These are phyloP conservation scores for Daktulosphaira vitifoliae DNA, from an alignment of 1,140 invertebrate species.

Conservation along the genomic window DNA sequence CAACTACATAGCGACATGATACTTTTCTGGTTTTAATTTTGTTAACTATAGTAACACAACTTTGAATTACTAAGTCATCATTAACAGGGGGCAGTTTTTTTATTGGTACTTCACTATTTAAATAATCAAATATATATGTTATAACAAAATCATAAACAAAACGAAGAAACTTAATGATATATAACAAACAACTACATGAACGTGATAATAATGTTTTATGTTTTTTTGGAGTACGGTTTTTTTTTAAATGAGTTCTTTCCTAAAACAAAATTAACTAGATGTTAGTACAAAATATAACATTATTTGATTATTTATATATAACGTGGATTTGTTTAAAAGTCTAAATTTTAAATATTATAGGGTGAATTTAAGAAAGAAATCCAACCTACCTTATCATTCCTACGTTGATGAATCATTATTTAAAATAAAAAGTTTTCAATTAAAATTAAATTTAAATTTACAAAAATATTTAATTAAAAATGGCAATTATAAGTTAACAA, in stretches of 20 bases:
- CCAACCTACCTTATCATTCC: too few relatives aligned
- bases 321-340: too few relatives aligned
- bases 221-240: not conserved
- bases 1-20: slow-evolving; percentile 59
- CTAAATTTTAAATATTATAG: too few relatives aligned
- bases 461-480: too few relatives aligned
- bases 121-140: slow-evolving; percentile 46
- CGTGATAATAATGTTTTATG: not conserved
- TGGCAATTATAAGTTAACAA: too few relatives aligned
- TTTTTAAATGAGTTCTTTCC: not conserved
- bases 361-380: too few relatives aligned
- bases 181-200: not conserved
- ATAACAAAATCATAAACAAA: slow-evolving; percentile 44
- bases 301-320: too few relatives aligned
- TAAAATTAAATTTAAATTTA: too few relatives aligned
- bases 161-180: slow-evolving; percentile 29
- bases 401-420: too few relatives aligned
- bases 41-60: slow-evolving; percentile 53
- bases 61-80: slow-evolving; percentile 53
- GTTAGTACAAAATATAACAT: too few relatives aligned
- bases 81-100: slow-evolving; percentile 50
- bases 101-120: slow-evolving; percentile 41
- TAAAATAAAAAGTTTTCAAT: too few relatives aligned
- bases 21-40: slow-evolving; percentile 51
- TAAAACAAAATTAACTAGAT: too few relatives aligned